phyloP scores from a whole-genome alignment of 2,113 vertebrate genomes.

The Megalops atlanticus region DNA sequence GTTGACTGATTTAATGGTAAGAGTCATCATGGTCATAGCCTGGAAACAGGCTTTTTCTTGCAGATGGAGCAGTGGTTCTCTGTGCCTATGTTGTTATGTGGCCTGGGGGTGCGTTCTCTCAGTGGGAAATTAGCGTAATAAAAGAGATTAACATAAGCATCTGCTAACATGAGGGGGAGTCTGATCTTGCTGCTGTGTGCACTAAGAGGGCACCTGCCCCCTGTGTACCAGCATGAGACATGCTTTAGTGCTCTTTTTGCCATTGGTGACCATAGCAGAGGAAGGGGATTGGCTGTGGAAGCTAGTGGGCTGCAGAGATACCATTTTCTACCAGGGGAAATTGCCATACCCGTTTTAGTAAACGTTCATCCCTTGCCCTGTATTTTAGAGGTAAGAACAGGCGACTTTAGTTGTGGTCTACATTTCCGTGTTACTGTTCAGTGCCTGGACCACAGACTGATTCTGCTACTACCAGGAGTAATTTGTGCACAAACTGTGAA shows the following conservation, averaged over 20 bases:
- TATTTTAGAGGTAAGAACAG: neutral
- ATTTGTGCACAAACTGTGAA: neutral
- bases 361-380: neutral
- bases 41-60: neutral
- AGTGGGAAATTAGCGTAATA: neutral
- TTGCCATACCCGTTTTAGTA: neutral
- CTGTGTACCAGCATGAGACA: neutral
- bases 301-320: neutral
- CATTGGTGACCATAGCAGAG: neutral
- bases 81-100: neutral
- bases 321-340: neutral
- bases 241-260: neutral
- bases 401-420: too few species aligned
- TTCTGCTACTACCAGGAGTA: too few species aligned
- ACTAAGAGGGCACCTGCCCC: neutral
- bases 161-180: neutral
- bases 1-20: neutral
- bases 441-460: too few species aligned
- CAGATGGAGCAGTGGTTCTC: neutral
- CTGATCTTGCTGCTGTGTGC: neutral
- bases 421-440: too few species aligned
- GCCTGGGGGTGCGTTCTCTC: constrained; percentile 6
- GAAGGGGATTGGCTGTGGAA: neutral
- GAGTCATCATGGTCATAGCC: neutral
- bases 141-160: constrained; percentile 10